phyloP scores from a whole-genome alignment of 2,888 invertebrate species.

The Drosophila phalerata region DNA sequence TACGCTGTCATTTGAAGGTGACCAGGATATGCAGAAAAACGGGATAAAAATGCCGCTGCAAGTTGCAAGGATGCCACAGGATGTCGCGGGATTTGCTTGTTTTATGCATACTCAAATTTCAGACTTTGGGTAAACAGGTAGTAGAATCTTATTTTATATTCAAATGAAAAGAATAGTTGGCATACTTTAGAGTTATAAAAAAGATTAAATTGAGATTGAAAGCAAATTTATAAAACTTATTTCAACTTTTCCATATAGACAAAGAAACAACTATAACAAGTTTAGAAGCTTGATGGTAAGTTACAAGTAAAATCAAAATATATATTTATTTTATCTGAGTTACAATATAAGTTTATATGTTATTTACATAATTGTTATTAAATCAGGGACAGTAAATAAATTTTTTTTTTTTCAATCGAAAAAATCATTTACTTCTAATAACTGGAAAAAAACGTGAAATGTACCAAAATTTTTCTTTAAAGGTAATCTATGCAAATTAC shows the following conservation, averaged over 20 bases:
- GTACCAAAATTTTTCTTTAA: no score
- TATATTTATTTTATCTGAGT: no score
- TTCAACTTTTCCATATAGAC: not conserved
- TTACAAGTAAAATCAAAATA: not conserved
- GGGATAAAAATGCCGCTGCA: not conserved
- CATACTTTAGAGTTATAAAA: not conserved
- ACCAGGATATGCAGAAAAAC: constrained; percentile 17
- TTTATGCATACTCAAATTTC: constrained; percentile 10
- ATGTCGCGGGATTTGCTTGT: constrained; percentile 6
- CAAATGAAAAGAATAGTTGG: not conserved
- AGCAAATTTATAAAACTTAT: constrained; percentile 1
- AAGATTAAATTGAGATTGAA: not conserved
- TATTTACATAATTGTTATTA: no score
- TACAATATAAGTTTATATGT: no score
- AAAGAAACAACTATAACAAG: not conserved
- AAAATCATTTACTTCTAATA: no score
- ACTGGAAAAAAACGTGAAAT: no score
- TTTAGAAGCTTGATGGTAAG: not conserved
- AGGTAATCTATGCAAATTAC: no score
- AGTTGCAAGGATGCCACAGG: constrained; percentile 6
- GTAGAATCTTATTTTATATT: constrained; percentile 2
- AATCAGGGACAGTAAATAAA: no score
- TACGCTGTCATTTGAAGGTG: constrained; percentile 16
- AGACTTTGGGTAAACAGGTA: constrained; percentile 9
- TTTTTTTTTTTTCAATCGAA: no score